Evolutionary conservation across 1,140 invertebrate genomes (phyloP).

Genomic region (Amphibalanus amphitrite): DNA sequence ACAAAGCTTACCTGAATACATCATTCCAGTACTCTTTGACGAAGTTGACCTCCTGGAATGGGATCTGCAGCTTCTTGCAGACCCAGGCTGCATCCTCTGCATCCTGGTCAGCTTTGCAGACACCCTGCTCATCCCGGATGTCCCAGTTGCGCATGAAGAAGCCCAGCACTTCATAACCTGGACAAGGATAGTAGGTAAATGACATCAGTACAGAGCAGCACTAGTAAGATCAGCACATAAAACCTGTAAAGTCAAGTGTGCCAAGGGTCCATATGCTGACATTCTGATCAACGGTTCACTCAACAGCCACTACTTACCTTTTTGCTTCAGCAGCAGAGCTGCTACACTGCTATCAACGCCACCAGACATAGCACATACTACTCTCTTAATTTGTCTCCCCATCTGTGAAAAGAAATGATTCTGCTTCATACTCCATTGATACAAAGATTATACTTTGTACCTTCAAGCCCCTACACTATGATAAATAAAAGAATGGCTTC

Average conservation of each 20-base stretch:
- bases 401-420: not conserved
- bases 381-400: conserved; percentile 22
- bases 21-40: conserved; percentile 96
- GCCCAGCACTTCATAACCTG: conserved; percentile 65
- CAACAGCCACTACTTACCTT: conserved; percentile 43
- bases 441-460: too few relatives aligned
- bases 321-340: conserved; percentile 61
- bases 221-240: too few relatives aligned
- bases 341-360: conserved; percentile 88
- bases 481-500: too few relatives aligned
- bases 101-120: conserved; percentile 61
- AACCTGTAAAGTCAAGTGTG: too few relatives aligned
- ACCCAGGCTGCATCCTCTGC: conserved; percentile 64
- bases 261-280: too few relatives aligned
- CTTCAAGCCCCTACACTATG: too few relatives aligned
- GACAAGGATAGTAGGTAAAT: too few relatives aligned
- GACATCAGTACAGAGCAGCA: too few relatives aligned
- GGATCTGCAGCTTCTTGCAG: conserved; percentile 59
- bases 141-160: conserved; percentile 97
- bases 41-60: conserved; percentile 55
- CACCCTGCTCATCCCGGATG: conserved; percentile 61
- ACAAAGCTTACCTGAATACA: conserved; percentile 77
- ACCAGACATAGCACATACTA: conserved; percentile 77
- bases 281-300: too few relatives aligned
- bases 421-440: too few relatives aligned